Percentiles rank a stretch among this genome's conserved stretches.
phyloP scores from a whole-genome alignment of 2,113 vertebrate species.

The Xyliphius kryptos region DNA sequence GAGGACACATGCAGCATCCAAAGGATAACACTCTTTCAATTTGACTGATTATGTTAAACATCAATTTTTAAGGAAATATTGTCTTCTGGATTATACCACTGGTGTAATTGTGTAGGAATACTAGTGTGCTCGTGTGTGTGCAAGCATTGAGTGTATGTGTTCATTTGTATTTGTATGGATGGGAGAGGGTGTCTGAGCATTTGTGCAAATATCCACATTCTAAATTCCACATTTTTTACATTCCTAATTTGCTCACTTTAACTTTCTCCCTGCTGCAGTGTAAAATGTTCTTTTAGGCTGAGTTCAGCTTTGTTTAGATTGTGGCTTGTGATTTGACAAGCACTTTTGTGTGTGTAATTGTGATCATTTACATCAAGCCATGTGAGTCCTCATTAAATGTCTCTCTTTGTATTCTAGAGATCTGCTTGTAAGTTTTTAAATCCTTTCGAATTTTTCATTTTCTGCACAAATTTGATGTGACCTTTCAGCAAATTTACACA shows the following conservation, averaged over 20 bases:
- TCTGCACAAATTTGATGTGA: no score
- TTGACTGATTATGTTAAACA: background rate
- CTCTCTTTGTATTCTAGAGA: no score
- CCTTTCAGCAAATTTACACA: no score
- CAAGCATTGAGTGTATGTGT: background rate
- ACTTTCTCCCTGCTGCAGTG: conserved; percentile 33
- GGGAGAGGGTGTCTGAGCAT: background rate
- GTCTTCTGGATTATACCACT: background rate
- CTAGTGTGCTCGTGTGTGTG: background rate
- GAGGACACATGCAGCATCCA: background rate
- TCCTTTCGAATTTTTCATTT: no score
- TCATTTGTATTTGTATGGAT: background rate
- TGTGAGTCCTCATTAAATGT: no score
- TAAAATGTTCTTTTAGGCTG: conserved; percentile 19
- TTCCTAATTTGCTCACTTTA: conserved; percentile 30
- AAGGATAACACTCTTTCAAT: background rate
- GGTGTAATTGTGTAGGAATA: background rate
- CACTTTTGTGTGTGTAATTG: conserved; percentile 15
- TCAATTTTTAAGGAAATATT: background rate
- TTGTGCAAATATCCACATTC: background rate
- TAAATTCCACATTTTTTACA: no score
- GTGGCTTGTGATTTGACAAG: conserved; percentile 30
- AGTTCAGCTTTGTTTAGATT: conserved; percentile 24
- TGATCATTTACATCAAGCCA: background rate
- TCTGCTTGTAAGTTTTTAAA: no score